Evolutionary conservation across 1,140 invertebrate genomes (phyloP).

Genomic region (Tyrophagus putrescentiae): DNA sequence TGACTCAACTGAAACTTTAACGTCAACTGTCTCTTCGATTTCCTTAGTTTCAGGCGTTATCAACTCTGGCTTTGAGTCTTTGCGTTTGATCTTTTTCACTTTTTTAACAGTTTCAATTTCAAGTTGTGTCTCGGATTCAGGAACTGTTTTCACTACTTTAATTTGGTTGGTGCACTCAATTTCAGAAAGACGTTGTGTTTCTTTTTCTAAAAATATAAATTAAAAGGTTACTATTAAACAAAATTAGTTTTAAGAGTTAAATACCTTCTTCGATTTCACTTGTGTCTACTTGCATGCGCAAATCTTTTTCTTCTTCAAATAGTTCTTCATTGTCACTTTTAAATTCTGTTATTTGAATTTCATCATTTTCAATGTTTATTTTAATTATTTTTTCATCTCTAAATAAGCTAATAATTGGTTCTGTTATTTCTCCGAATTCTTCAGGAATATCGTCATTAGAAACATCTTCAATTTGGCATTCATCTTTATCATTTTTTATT

Average conservation of each 20-base stretch:
- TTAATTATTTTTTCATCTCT: constrained; percentile 2
- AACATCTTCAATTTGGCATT: background rate
- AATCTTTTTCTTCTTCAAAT: background rate
- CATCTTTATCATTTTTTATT: background rate
- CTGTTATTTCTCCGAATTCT: background rate
- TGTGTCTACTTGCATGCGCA: background rate
- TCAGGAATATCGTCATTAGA: background rate
- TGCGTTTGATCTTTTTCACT: too few species aligned
- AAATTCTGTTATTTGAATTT: background rate
- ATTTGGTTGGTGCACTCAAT: too few species aligned
- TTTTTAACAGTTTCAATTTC: too few species aligned
- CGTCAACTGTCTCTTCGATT: too few species aligned
- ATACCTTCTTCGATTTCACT: constrained; percentile 7
- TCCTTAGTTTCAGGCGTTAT: too few species aligned
- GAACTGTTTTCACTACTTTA: too few species aligned
- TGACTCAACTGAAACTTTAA: too few species aligned
- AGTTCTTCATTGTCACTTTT: background rate
- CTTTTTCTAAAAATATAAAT: background rate
- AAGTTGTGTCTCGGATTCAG: too few species aligned
- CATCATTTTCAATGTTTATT: constrained; percentile 7
- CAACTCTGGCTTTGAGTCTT: too few species aligned
- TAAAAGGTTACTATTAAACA: background rate
- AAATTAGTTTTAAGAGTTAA: background rate
- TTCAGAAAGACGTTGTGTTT: too few species aligned
- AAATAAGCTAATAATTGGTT: constrained; percentile 3